phyloP scores from a whole-genome alignment of 2,113 vertebrate species.

The Sterrhoptilus dennistouni region DNA sequence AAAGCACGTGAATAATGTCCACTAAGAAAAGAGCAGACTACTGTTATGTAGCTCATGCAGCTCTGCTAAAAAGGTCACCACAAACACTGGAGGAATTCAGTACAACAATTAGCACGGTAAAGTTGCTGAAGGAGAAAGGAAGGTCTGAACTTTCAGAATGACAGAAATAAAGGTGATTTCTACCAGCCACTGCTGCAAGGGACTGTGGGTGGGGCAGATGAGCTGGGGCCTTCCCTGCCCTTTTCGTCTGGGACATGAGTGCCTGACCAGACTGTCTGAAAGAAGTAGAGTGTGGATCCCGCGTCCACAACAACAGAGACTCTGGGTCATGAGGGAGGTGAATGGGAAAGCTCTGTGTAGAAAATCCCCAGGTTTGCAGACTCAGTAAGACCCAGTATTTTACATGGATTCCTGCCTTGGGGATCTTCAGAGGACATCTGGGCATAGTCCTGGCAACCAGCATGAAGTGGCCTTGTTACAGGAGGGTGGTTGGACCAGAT shows the following conservation, averaged over 20 bases:
- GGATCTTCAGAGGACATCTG: not conserved
- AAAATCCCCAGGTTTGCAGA: not conserved
- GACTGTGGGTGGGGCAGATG: not conserved
- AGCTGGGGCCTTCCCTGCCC: not conserved
- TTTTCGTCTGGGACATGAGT: accelerated
- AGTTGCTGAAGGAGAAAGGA: not conserved
- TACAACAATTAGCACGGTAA: not conserved
- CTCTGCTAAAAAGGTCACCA: not conserved
- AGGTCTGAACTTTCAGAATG: not conserved
- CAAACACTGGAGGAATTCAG: not conserved
- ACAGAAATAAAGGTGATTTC: not conserved
- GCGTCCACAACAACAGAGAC: not conserved
- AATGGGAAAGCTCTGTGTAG: not conserved
- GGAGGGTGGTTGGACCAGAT: not conserved
- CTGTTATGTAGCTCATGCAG: not conserved
- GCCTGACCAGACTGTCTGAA: not conserved
- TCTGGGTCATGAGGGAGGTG: not conserved
- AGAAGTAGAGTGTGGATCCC: not conserved
- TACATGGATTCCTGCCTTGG: not conserved
- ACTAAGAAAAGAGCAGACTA: not conserved
- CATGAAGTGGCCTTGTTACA: not conserved
- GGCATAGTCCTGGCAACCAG: not conserved
- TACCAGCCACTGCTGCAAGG: not conserved
- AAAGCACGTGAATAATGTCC: not conserved
- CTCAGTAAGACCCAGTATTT: not conserved